Conservation (phyloP, 2,113 vertebrate species). For the Nettapus auritus region DNA sequence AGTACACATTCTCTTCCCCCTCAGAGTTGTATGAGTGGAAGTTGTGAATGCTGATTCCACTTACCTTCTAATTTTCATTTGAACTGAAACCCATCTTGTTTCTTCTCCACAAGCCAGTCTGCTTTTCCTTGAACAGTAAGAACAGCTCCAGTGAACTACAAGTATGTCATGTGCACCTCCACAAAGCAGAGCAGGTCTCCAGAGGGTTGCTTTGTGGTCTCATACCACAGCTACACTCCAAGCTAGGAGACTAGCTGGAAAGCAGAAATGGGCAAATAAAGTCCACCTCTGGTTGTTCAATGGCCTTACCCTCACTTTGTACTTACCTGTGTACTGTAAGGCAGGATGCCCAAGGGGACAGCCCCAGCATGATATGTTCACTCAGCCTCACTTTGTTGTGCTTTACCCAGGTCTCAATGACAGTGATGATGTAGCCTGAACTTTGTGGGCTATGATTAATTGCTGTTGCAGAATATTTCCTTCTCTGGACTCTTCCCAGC, state of each 20-base stretch:
- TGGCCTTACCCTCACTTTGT: background rate
- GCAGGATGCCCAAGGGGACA: background rate
- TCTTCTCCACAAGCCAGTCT: background rate
- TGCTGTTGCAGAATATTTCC: background rate
- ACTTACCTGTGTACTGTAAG: background rate
- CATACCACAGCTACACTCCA: background rate
- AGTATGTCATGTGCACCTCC: rapidly evolving
- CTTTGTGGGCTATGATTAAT: background rate
- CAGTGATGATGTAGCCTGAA: background rate
- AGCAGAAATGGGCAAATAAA: background rate
- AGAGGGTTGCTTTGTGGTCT: background rate
- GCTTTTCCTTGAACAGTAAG: background rate
- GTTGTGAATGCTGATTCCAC: background rate
- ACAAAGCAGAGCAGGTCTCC: background rate
- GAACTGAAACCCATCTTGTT: background rate
- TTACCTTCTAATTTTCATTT: background rate
- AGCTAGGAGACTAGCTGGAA: background rate
- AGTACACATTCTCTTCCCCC: background rate
- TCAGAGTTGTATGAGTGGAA: background rate
- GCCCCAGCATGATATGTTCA: background rate
- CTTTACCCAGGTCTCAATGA: background rate
- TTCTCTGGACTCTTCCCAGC: background rate
- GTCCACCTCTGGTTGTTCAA: background rate
- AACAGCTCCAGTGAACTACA: background rate
- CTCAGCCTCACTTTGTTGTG: rapidly evolving